phyloP scores from a whole-genome alignment of 2,888 invertebrate species.

The Zaprionus bogoriensis region DNA sequence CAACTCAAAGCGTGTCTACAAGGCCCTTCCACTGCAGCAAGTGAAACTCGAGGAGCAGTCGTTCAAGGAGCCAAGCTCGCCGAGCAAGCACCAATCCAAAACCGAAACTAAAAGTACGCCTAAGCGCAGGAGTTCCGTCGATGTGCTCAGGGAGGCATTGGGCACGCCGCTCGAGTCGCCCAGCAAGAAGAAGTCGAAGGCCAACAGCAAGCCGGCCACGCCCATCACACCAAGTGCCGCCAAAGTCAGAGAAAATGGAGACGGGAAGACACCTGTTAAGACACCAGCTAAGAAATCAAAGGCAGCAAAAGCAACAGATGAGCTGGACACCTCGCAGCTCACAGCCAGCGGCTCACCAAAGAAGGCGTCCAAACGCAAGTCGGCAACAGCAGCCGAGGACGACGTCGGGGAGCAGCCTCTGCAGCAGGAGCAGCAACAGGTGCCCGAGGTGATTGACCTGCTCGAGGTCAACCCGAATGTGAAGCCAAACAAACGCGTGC shows the following conservation, averaged over 20 bases:
- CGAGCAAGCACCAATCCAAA: neutral
- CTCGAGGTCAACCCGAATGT: slow-evolving; percentile 47
- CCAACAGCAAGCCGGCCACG: neutral
- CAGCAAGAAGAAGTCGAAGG: neutral
- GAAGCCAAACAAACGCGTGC: slow-evolving; percentile 52
- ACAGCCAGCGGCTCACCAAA: neutral
- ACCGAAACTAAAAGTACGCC: neutral
- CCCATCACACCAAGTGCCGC: neutral
- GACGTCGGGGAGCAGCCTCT: neutral
- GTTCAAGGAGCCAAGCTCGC: neutral
- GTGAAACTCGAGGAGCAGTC: neutral
- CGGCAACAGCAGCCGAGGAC: neutral
- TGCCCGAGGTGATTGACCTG: slow-evolving; percentile 7
- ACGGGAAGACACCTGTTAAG: neutral
- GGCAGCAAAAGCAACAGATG: neutral
- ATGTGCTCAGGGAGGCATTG: neutral
- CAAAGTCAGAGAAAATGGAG: neutral
- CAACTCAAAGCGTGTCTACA: neutral
- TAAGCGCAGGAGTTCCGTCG: neutral
- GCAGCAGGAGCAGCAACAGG: neutral
- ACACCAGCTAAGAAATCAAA: slow-evolving; percentile 11
- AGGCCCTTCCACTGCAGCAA: neutral
- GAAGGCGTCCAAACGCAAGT: slow-evolving; percentile 3
- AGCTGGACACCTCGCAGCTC: neutral
- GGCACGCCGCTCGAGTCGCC: neutral